Conservation (phyloP, 2,113 vertebrate species). For the Cyanoramphus novaezelandiae region DNA sequence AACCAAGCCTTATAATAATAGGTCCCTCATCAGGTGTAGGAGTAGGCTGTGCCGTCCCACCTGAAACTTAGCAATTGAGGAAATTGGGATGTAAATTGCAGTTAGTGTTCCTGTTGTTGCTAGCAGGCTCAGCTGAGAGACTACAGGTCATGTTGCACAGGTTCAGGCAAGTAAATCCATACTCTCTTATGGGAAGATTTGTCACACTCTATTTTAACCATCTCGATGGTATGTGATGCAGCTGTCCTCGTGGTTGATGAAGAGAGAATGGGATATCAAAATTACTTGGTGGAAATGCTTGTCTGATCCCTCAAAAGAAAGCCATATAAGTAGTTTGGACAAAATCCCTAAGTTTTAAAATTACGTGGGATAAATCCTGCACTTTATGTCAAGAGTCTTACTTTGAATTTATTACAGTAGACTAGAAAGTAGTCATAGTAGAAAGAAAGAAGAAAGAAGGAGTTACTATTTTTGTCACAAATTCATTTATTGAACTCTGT, state of each 20-base stretch:
- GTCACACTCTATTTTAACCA: background rate
- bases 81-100: background rate
- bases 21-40: background rate
- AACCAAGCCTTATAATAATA: background rate
- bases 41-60: background rate
- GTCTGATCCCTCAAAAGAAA: background rate
- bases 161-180: background rate
- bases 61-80: background rate
- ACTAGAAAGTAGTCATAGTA: background rate
- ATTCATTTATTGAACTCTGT: background rate
- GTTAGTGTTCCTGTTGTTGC: background rate
- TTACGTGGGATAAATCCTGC: background rate
- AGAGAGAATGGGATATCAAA: background rate
- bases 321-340: background rate
- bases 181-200: background rate
- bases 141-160: background rate
- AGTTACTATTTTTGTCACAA: background rate
- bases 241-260: background rate
- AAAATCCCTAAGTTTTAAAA: background rate
- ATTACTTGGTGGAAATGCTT: background rate
- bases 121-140: background rate
- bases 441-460: background rate
- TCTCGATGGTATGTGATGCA: background rate
- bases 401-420: background rate
- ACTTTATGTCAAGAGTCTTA: background rate